phyloP scores from a whole-genome alignment of 2,888 invertebrate species.

The Cryptus viduatorius region DNA sequence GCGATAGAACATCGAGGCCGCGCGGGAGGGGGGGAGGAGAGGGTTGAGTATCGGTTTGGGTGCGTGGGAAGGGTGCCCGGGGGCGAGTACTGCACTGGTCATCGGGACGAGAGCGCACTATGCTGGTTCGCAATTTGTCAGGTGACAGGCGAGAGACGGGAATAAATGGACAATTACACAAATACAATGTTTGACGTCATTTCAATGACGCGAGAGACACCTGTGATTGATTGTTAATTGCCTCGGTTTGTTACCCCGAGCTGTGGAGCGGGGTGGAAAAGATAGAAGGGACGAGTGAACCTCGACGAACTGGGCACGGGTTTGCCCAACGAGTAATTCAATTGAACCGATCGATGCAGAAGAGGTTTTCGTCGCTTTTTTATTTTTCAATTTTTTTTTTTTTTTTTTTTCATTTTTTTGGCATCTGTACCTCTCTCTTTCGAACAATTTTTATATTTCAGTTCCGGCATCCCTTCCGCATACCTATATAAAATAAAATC shows the following conservation, averaged over 20 bases:
- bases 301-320: constrained; percentile 61
- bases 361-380: constrained; percentile 72
- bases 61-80: constrained; percentile 44
- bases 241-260: constrained; percentile 84
- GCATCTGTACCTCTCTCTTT: neutral
- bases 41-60: constrained; percentile 46
- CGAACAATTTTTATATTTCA: neutral
- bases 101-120: constrained; percentile 67
- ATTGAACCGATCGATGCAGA: constrained; percentile 82
- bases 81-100: constrained; percentile 27
- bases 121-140: constrained; percentile 82
- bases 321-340: constrained; percentile 81
- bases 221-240: constrained; percentile 85
- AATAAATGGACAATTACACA: constrained; percentile 85
- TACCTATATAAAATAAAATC: neutral
- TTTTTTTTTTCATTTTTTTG: constrained; percentile 39
- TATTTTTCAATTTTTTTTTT: constrained; percentile 40
- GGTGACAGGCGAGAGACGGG: constrained; percentile 84
- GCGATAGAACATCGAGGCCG: constrained; percentile 36
- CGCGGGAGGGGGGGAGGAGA: constrained; percentile 13
- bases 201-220: constrained; percentile 85
- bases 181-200: constrained; percentile 85
- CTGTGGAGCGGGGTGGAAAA: constrained; percentile 70
- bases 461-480: neutral
- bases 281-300: constrained; percentile 65